Conservation (phyloP, 2,797 vertebrate genomes). For the Anguilla pacifica region DNA sequence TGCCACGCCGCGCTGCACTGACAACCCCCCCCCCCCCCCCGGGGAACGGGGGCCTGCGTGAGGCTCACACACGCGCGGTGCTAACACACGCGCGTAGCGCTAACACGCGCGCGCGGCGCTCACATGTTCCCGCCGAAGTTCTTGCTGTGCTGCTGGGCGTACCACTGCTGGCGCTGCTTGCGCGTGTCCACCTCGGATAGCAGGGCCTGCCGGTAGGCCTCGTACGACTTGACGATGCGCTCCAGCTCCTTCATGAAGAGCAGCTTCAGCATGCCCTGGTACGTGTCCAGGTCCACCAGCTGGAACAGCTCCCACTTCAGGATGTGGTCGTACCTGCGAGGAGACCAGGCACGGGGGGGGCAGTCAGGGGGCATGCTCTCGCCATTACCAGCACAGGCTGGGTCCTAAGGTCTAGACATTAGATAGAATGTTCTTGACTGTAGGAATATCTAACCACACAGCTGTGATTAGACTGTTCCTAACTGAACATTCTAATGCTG, state of each 20-base stretch:
- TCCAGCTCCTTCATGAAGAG: slow-evolving; percentile 99
- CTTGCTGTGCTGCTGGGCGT: slow-evolving; percentile 85
- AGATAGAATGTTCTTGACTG: too few relatives aligned
- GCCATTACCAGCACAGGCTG: neutral
- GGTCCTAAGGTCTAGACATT: neutral
- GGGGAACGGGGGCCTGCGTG: neutral
- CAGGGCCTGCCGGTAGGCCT: slow-evolving; percentile 92
- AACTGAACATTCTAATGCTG: neutral
- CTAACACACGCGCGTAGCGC: slow-evolving; percentile 56
- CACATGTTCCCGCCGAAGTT: slow-evolving; percentile 80
- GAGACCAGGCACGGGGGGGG: neutral
- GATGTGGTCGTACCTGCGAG: slow-evolving; percentile 93
- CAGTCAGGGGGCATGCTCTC: neutral
- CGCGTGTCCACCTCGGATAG: slow-evolving; percentile 89
- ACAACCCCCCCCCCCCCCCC: neutral
- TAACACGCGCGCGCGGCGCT: slow-evolving; percentile 28
- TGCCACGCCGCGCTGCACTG: neutral
- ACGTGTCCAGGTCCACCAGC: slow-evolving; percentile 95
- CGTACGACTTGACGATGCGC: slow-evolving; percentile 96
- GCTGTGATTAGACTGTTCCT: neutral
- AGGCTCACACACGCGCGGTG: neutral
- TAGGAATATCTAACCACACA: neutral
- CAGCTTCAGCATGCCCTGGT: slow-evolving; percentile 98
- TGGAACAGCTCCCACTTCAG: slow-evolving; percentile 99
- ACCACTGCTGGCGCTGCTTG: slow-evolving; percentile 94